phyloP scores from a whole-genome alignment of 2,113 vertebrate genomes.

The Bubalus kerabau region DNA sequence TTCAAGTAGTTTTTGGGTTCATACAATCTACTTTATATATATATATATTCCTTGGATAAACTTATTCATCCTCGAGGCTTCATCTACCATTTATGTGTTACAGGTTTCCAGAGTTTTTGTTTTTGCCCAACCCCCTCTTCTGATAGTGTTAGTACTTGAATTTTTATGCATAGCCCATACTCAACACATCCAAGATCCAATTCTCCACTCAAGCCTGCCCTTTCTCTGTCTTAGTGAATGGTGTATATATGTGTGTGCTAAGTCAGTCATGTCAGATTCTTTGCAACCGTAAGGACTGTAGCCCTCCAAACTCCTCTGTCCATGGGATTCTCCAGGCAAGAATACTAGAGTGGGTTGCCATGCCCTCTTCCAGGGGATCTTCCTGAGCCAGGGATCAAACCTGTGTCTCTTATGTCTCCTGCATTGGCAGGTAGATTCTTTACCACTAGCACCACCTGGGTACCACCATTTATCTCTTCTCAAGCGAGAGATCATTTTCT shows the following conservation, averaged over 20 bases:
- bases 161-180: not conserved
- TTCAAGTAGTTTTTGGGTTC: not conserved
- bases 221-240: not conserved
- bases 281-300: not conserved
- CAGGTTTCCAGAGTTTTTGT: not conserved
- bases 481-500: not conserved
- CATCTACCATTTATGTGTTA: not conserved
- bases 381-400: not conserved
- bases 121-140: not conserved
- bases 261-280: not conserved
- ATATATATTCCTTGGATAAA: not conserved
- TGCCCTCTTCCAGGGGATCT: not conserved
- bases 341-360: not conserved
- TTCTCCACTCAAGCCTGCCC: not conserved
- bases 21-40: not conserved
- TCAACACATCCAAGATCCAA: not conserved
- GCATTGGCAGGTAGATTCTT: not conserved
- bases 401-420: fast-evolving
- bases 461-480: not conserved
- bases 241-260: not conserved
- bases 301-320: not conserved
- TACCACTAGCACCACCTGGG: not conserved
- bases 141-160: not conserved
- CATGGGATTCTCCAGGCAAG: not conserved
- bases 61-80: not conserved